A percentile compares a stretch with the other conserved stretches of the same genome.
Evolutionary conservation across 2,113 vertebrate species (phyloP).

Genomic region (Proterorhinus semilunaris): DNA sequence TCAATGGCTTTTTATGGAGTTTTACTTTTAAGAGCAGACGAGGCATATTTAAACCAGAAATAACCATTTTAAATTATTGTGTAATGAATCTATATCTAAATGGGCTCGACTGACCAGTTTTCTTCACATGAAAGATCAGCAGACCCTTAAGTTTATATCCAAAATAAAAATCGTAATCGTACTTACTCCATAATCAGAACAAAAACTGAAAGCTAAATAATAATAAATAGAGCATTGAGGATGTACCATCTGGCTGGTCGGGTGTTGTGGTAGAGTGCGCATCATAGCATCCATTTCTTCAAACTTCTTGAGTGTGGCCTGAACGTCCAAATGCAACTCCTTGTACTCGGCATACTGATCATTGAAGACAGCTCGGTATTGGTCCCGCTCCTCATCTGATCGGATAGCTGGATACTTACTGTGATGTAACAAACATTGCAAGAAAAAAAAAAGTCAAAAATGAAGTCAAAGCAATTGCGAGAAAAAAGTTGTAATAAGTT

Average conservation of each 20-base stretch:
- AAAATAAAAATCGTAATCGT: too few species aligned
- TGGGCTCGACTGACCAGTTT: too few species aligned
- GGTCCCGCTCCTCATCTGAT: conserved; percentile 87
- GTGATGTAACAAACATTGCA: neutral
- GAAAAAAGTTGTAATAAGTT: too few species aligned
- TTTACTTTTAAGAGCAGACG: too few species aligned
- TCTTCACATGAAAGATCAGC: too few species aligned
- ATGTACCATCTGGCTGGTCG: conserved; percentile 79
- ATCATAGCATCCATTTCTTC: conserved; percentile 89
- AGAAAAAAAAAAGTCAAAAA: too few species aligned
- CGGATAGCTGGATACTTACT: conserved; percentile 92
- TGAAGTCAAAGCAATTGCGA: too few species aligned
- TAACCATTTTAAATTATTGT: too few species aligned
- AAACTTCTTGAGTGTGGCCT: conserved; percentile 83
- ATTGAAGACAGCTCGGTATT: conserved; percentile 96
- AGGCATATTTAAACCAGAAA: too few species aligned
- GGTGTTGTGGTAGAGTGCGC: conserved; percentile 80
- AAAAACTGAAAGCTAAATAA: neutral
- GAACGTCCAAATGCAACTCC: conserved; percentile 89
- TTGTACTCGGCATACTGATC: conserved; percentile 98
- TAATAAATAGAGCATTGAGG: neutral
- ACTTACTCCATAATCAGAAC: neutral
- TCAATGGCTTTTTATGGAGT: too few species aligned
- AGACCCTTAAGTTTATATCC: too few species aligned
- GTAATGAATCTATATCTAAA: too few species aligned